phyloP scores from a whole-genome alignment of 2,797 vertebrate species.

The Oreochromis grahami region DNA sequence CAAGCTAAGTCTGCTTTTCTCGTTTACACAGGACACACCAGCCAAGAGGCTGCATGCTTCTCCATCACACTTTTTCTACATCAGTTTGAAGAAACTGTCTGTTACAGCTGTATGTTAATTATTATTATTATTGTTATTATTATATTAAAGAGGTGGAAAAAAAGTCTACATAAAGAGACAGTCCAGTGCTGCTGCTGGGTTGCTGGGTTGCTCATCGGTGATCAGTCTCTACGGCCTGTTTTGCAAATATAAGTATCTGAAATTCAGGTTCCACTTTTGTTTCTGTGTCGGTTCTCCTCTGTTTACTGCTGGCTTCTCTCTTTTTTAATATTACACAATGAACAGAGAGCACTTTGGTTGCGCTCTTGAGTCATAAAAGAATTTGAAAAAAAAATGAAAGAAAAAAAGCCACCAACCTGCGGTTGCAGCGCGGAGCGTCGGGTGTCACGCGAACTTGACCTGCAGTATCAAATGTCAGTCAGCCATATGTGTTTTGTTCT shows the following conservation, averaged over 20 bases:
- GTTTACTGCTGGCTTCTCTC: neutral
- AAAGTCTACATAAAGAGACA: slow-evolving; percentile 65
- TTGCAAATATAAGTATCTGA: slow-evolving; percentile 50
- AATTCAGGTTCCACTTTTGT: slow-evolving; percentile 49
- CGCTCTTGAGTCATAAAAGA: neutral
- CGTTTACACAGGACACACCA: slow-evolving; percentile 63
- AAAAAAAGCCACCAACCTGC: neutral
- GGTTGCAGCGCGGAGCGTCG: neutral
- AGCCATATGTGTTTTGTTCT: slow-evolving; percentile 15
- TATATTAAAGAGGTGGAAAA: slow-evolving; percentile 44
- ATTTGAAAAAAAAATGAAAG: neutral
- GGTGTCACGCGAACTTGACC: neutral
- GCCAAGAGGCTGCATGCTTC: slow-evolving; percentile 64
- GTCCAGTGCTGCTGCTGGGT: slow-evolving; percentile 63
- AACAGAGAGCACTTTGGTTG: neutral
- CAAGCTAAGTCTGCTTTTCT: slow-evolving; percentile 51
- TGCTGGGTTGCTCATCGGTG: slow-evolving; percentile 49
- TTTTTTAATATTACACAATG: neutral
- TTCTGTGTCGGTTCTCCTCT: slow-evolving; percentile 8
- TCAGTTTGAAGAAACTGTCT: slow-evolving; percentile 55
- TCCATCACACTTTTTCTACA: slow-evolving; percentile 49
- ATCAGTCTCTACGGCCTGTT: slow-evolving; percentile 20
- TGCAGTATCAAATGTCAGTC: slow-evolving; percentile 15
- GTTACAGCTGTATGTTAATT: slow-evolving; percentile 59
- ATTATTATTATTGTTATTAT: slow-evolving; percentile 51